Base-by-base conservation (phyloP, 2,113 vertebrate genomes). In the Myxocyprinus asiaticus region DNA sequence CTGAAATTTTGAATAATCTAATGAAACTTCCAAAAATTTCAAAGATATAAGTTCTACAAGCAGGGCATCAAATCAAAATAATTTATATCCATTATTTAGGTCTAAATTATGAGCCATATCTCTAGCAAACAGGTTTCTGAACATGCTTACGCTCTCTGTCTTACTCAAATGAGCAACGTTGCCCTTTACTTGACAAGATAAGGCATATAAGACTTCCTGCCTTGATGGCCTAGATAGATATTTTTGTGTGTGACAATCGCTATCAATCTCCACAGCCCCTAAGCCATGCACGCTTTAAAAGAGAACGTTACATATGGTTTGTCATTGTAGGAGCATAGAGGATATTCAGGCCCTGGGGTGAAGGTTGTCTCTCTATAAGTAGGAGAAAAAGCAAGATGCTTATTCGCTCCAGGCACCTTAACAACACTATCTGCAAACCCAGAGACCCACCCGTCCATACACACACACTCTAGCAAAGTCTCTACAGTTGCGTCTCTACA, bases 181-280 rank as follows among this genome's bases (percentile, higher is more conserved):
- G 74, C 45, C 76, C 59, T 69, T 72, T 77, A 33, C 48, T 82
- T 82, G 80, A 69, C 80, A 82, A 77, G 67, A 68, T 82, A 77
- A 66, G 68, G 45, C 17, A 43, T 42, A 67, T 17, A 80, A 83
- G 61, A 58, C 65, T 71, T 67, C 73, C 67, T 81, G 66, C 22
- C 53, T 67, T 71, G 58, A 68, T 80, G 74, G 42, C 77, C 77
- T 65, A 83, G 77, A 83, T 76, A 83, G 56, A 69, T 83, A 61
- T 80, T 80, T 80, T 64, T 62, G 72, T 66, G 67, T 77, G 55
- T 71, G 67, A 59, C 67, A 77, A 66, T 83, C 65, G 64, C 73
- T 83, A 83, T 83, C 67, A 80, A 80, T 83, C 82, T 83, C 78
- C 55, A 50, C 59, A 63, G 77, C 77, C 77, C 82, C 68, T 45